Conservation (phyloP, 2,888 invertebrate species). For the Nemapogon koenigi region DNA sequence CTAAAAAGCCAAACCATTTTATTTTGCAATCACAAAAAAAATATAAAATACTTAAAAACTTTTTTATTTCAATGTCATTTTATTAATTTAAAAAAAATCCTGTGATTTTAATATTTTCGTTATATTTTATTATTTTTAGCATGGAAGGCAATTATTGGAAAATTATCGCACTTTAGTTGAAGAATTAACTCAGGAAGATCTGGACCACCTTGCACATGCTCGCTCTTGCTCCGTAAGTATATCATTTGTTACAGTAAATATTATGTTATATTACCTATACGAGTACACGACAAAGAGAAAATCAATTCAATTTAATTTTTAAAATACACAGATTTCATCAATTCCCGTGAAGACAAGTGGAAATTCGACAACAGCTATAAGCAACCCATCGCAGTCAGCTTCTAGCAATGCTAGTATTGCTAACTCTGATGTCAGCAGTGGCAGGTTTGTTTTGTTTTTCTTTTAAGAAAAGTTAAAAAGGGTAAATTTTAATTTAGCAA, state of each 20-base stretch:
- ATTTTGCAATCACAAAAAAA: too few species aligned
- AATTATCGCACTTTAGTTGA: conserved; percentile 86
- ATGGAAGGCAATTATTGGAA: conserved; percentile 83
- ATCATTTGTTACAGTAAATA: neutral
- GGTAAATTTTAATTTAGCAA: too few species aligned
- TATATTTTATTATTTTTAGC: conserved; percentile 35
- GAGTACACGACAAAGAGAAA: too few species aligned
- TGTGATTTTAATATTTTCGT: too few species aligned
- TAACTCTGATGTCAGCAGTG: conserved; percentile 54
- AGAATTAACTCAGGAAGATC: conserved; percentile 83
- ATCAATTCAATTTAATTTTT: neutral
- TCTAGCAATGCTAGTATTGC: conserved; percentile 41
- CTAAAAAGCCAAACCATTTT: too few species aligned
- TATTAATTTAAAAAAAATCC: too few species aligned
- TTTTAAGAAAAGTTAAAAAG: too few species aligned
- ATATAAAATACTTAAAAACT: too few species aligned
- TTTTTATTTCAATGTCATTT: too few species aligned
- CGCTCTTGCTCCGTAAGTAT: conserved; percentile 83
- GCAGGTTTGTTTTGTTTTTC: conserved; percentile 31
- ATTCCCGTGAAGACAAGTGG: conserved; percentile 47
- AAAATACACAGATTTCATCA: conserved; percentile 38
- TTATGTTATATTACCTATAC: neutral
- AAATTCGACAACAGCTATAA: conserved; percentile 25
- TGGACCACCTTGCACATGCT: conserved; percentile 81
- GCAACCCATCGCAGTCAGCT: conserved; percentile 34